phyloP scores from a whole-genome alignment of 2,797 vertebrate genomes.

The Chelmon rostratus region DNA sequence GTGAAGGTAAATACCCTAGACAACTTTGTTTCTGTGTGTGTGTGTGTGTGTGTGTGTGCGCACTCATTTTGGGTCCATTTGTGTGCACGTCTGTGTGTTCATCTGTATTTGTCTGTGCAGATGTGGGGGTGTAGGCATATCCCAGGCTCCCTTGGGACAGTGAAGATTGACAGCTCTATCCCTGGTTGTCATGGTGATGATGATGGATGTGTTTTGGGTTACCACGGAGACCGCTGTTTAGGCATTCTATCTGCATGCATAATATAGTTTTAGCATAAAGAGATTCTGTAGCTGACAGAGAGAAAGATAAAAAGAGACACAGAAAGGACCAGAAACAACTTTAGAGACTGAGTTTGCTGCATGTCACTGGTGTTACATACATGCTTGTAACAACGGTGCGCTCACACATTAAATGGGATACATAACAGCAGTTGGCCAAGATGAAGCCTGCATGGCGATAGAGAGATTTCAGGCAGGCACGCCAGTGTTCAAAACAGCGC shows the following conservation, averaged over 20 bases:
- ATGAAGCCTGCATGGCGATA: slow-evolving; percentile 6
- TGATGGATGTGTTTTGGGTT: slow-evolving; percentile 84
- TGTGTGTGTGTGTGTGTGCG: neutral
- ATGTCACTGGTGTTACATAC: neutral
- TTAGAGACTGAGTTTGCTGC: slow-evolving; percentile 30
- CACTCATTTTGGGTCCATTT: neutral
- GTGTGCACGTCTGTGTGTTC: slow-evolving; percentile 6
- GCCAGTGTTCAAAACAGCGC: slow-evolving; percentile 50
- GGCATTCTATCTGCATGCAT: slow-evolving; percentile 77
- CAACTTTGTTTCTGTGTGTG: slow-evolving; percentile 38
- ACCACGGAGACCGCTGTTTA: slow-evolving; percentile 78
- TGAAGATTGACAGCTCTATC: slow-evolving; percentile 79
- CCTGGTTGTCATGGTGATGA: slow-evolving; percentile 83
- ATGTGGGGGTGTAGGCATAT: slow-evolving; percentile 64
- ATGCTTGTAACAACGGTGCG: neutral
- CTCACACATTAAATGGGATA: slow-evolving; percentile 13
- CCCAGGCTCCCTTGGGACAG: slow-evolving; percentile 67
- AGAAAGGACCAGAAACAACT: slow-evolving; percentile 35
- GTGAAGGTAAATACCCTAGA: slow-evolving; percentile 52
- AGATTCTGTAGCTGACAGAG: slow-evolving; percentile 68
- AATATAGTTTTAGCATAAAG: slow-evolving; percentile 78
- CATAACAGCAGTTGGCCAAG: slow-evolving; percentile 10
- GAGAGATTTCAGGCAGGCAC: slow-evolving; percentile 15
- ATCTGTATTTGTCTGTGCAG: slow-evolving; percentile 57
- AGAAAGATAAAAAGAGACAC: slow-evolving; percentile 46